These are phyloP conservation scores for Betta splendens DNA, from an alignment of 2,797 vertebrate species.

Conservation along the genomic window DNA sequence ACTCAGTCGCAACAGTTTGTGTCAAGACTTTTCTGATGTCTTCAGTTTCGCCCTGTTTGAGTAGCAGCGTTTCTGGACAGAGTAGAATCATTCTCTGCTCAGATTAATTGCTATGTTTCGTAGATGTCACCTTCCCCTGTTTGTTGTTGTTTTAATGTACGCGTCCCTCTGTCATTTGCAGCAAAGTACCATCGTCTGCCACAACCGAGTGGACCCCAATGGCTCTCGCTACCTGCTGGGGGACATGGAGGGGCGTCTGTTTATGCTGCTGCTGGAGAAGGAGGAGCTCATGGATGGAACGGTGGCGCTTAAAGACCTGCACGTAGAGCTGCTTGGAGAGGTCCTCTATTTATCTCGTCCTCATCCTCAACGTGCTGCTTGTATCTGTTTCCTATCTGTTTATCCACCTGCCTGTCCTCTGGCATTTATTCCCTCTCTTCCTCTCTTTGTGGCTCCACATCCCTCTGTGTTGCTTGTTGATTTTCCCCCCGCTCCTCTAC, in stretches of 20 bases:
- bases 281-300: slow-evolving; percentile 98
- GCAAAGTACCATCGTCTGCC: slow-evolving; percentile 99
- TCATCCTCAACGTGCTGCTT: neutral
- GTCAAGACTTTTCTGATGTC: neutral
- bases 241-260: slow-evolving; percentile 97
- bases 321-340: slow-evolving; percentile 96
- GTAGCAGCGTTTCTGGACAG: too few species aligned
- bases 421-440: slow-evolving; percentile 26
- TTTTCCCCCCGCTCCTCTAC: slow-evolving; percentile 23
- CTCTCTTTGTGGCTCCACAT: slow-evolving; percentile 7
- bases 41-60: neutral
- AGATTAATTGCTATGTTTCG: too few species aligned
- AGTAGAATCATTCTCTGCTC: too few species aligned
- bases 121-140: neutral
- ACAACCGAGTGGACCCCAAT: slow-evolving; percentile 97
- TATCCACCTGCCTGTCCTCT: slow-evolving; percentile 31
- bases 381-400: slow-evolving; percentile 16
- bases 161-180: slow-evolving; percentile 55
- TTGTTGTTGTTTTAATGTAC: slow-evolving; percentile 1
- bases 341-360: slow-evolving; percentile 66
- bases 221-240: slow-evolving; percentile 96
- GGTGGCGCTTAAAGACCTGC: slow-evolving; percentile 92
- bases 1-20: neutral
- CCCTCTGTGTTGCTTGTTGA: slow-evolving; percentile 16
- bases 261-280: slow-evolving; percentile 98